Conservation (phyloP, 2,113 vertebrate species). For the Pelmatolapia mariae region DNA sequence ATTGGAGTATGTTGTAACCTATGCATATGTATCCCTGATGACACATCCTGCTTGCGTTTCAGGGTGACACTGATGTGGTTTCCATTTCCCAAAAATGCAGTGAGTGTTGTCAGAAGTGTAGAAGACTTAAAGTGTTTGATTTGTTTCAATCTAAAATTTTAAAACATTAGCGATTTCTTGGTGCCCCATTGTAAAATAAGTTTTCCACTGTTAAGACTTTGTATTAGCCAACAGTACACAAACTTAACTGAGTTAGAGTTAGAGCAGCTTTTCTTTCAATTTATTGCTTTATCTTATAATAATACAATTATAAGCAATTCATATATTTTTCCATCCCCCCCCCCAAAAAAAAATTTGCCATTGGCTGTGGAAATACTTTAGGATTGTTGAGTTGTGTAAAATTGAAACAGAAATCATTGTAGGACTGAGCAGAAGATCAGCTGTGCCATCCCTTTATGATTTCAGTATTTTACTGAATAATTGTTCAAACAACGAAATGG, state of each 20-base stretch:
- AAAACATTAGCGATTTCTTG: neutral
- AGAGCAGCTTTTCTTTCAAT: neutral
- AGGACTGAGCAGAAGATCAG: neutral
- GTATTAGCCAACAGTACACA: neutral
- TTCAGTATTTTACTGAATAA: neutral
- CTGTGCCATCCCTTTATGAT: neutral
- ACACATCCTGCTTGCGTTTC: neutral
- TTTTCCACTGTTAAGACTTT: neutral
- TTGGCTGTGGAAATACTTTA: neutral
- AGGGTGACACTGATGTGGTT: neutral
- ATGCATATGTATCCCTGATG: neutral
- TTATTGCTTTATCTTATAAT: neutral
- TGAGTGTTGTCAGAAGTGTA: neutral
- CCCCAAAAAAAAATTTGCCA: fast-evolving
- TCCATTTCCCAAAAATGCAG: neutral
- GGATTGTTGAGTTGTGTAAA: fast-evolving
- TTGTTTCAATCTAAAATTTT: neutral
- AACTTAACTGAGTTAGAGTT: neutral
- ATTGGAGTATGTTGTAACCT: too few relatives aligned
- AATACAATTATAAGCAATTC: neutral
- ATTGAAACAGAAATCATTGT: neutral
- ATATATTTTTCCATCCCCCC: fast-evolving
- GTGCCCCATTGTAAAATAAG: fast-evolving
- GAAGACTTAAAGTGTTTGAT: neutral
- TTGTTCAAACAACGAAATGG: fast-evolving